A percentile compares a stretch with the other conserved stretches of the same genome.
These are phyloP conservation scores for Tarsius wallacei DNA, from an alignment of 2,797 vertebrate species.

Conservation along the genomic window DNA sequence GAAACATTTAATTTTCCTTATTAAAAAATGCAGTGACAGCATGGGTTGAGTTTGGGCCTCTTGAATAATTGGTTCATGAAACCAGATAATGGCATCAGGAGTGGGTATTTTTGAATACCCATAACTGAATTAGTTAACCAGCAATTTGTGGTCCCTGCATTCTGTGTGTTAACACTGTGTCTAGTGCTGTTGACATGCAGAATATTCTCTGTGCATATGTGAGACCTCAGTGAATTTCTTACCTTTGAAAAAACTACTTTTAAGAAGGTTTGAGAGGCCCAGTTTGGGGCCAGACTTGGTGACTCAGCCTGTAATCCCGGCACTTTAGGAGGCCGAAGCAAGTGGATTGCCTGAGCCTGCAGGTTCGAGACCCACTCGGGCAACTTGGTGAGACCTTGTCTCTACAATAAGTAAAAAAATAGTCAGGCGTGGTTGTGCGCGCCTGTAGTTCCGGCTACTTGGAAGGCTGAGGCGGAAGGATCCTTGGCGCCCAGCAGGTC, in stretches of 20 bases:
- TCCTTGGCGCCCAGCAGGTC: too few species aligned
- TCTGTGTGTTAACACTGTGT: neutral
- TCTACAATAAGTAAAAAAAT: too few species aligned
- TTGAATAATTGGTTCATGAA: neutral
- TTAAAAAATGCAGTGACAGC: neutral
- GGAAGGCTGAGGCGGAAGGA: too few species aligned
- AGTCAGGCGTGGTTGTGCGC: too few species aligned
- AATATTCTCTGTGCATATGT: conserved; percentile 43
- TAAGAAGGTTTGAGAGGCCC: conserved; percentile 5
- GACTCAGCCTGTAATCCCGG: too few species aligned
- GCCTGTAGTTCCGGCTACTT: too few species aligned
- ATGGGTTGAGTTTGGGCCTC: conserved; percentile 15
- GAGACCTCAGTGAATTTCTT: conserved; percentile 56
- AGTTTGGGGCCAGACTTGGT: neutral
- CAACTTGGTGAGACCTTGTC: too few species aligned
- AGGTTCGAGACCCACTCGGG: too few species aligned
- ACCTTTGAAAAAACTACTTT: conserved; percentile 62
- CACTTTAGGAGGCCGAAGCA: too few species aligned
- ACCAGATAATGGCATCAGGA: neutral
- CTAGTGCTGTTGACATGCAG: neutral
- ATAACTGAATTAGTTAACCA: conserved; percentile 40
- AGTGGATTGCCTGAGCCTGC: too few species aligned
- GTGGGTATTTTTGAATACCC: conserved; percentile 23
- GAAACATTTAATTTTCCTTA: neutral
- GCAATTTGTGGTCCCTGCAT: neutral